A percentile compares a stretch with the other conserved stretches of the same genome.
phyloP scores from a whole-genome alignment of 2,797 vertebrate genomes.

The Nyctalus aviator region DNA sequence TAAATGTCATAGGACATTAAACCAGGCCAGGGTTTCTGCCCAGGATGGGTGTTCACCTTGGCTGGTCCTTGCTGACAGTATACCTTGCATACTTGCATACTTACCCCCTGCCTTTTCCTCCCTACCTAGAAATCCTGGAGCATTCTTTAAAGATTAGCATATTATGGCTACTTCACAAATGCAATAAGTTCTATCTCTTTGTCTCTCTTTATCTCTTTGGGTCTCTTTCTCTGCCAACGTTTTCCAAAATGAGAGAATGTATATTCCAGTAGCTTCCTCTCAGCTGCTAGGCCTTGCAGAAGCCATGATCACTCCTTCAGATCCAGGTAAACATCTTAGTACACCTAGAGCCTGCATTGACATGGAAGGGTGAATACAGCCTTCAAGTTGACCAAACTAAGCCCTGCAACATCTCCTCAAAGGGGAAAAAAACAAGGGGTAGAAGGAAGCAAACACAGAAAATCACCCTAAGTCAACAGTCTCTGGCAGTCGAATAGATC shows the following conservation, averaged over 20 bases:
- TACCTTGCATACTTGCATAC: neutral
- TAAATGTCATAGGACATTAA: neutral
- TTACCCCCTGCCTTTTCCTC: neutral
- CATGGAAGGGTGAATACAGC: neutral
- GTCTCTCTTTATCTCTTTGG: neutral
- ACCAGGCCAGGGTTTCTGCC: neutral
- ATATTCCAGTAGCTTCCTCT: neutral
- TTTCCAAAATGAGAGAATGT: neutral
- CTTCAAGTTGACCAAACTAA: neutral
- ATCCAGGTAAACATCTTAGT: neutral
- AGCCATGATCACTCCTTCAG: neutral
- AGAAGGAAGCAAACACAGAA: constrained; percentile 46
- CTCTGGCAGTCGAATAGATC: constrained; percentile 94
- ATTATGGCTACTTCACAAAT: neutral
- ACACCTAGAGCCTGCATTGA: too few species aligned
- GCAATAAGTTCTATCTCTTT: neutral
- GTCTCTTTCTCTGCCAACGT: neutral
- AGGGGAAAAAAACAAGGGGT: neutral
- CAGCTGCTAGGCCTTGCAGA: neutral
- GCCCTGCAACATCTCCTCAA: neutral
- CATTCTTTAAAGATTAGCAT: constrained; percentile 7
- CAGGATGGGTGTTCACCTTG: neutral
- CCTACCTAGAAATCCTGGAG: neutral
- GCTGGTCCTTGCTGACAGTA: neutral
- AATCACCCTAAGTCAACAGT: constrained; percentile 93